Conservation (phyloP, 1,140 invertebrate genomes). For the Fopius arisanus region DNA sequence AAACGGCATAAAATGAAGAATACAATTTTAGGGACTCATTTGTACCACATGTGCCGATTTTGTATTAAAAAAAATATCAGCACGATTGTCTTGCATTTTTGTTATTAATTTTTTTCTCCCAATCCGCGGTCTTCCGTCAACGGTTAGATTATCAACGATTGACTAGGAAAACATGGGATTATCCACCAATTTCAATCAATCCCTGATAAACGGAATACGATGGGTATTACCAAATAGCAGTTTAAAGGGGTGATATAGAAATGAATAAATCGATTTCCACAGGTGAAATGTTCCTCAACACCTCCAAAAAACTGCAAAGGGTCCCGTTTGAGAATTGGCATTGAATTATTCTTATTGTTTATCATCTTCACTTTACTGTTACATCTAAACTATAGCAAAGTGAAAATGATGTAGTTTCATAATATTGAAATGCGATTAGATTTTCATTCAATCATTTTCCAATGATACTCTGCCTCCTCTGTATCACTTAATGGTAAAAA, state of each 20-base stretch:
- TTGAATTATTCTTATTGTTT: neutral
- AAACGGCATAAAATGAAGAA: neutral
- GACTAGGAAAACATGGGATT: neutral
- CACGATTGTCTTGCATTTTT: constrained; percentile 31
- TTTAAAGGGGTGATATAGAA: neutral
- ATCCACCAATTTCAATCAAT: neutral
- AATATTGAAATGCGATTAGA: neutral
- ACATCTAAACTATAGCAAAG: neutral
- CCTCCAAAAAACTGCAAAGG: constrained; percentile 45
- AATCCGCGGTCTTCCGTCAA: constrained; percentile 13
- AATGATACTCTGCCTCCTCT: neutral
- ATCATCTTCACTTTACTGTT: neutral
- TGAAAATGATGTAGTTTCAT: neutral
- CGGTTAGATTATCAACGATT: neutral
- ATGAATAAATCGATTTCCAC: neutral
- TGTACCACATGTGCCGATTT: constrained; percentile 25
- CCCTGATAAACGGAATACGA: neutral
- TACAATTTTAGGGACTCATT: constrained; percentile 1
- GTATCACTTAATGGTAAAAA: neutral
- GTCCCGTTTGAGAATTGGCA: constrained; percentile 49
- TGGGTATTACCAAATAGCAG: no score
- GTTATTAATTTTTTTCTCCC: constrained; percentile 5
- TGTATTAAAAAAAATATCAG: neutral
- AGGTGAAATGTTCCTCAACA: constrained; percentile 34
- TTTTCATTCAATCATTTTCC: neutral